Evolutionary conservation across 2,797 vertebrate genomes (phyloP), one percentile per base, ranked within the genome.

Genomic region (Myotis vivesi): DNA sequence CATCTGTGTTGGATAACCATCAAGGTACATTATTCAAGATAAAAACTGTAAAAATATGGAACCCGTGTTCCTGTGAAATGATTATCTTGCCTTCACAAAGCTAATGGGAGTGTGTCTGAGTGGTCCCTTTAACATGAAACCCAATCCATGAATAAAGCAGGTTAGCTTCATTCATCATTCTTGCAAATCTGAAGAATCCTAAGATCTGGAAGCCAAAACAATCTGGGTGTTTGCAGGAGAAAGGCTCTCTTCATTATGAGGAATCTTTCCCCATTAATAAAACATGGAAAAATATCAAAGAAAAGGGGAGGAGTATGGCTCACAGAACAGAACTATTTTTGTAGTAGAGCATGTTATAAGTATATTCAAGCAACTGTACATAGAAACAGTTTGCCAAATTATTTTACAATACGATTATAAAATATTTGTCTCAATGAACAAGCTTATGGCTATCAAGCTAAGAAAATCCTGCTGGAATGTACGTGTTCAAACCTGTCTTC

Each of bases 401-500:
- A 89, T 96, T 94, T 79, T 80, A 90, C 23, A 88, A 95, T 59
- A 75, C 76, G 91, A 96, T 97, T 95, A 95, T 59, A 94, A 96
- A 97, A 94, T 96, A 94, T 96, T 96, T 95, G 94, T 96, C 83
- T 93, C 79, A 93, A 77, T 87, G 92, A 81, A 94, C 95, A 95
- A 73, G 23, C 75, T 92, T 89, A 80, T 72, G 90, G 86, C 66
- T 95, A 92, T 86, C 66, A 90, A 81, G 28, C 73, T 90, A 89
- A 91, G 93, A 95, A 97, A 95, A 96, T 93, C n/a, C 57, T 95
- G n/a, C 90, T 92, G 66, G 41, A 83, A 84, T 93, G 68, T 86
- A 92, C 92, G 28, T 94, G 96, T 94, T 96, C 85, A 96, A 97
- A 97, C 93, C 91, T 96, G 85, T 92, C 79, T 96, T 96, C 80